These are phyloP conservation scores for Andrena minutula DNA, from an alignment of 2,888 invertebrate genomes.

Conservation along the genomic window DNA sequence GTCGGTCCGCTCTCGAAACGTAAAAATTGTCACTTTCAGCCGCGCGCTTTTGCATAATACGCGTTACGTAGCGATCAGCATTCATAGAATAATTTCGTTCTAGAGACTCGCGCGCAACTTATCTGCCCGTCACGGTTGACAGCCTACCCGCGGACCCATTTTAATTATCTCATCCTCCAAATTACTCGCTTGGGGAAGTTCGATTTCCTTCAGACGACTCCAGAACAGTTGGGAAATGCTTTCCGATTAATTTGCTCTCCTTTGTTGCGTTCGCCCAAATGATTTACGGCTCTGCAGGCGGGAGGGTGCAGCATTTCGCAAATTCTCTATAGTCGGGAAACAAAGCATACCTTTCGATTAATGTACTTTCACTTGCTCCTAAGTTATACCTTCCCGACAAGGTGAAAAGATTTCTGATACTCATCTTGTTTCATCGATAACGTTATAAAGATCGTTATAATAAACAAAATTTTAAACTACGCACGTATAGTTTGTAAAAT, in stretches of 20 bases:
- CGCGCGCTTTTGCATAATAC: slow-evolving; percentile 77
- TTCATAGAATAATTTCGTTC: slow-evolving; percentile 83
- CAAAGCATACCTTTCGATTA: no score
- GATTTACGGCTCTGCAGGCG: neutral
- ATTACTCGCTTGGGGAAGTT: slow-evolving; percentile 75
- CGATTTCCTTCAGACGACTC: slow-evolving; percentile 51
- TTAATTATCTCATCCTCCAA: slow-evolving; percentile 78
- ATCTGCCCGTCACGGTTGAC: slow-evolving; percentile 78
- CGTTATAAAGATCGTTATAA: no score
- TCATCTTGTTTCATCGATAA: no score
- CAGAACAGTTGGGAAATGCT: slow-evolving; percentile 26
- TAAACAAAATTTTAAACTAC: no score
- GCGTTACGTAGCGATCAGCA: slow-evolving; percentile 78
- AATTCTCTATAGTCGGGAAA: neutral
- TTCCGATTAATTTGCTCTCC: slow-evolving; percentile 31
- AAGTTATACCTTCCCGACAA: no score
- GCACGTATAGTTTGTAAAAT: neutral
- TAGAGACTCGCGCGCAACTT: slow-evolving; percentile 72
- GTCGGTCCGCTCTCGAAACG: slow-evolving; percentile 64
- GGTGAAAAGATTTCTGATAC: no score
- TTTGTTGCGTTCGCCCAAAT: neutral
- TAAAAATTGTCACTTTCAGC: slow-evolving; percentile 80
- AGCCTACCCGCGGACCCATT: slow-evolving; percentile 76
- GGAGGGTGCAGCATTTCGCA: neutral
- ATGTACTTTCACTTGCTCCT: no score